Base-by-base conservation (phyloP, 2,113 vertebrate genomes). In the Paramormyrops kingsleyae region DNA sequence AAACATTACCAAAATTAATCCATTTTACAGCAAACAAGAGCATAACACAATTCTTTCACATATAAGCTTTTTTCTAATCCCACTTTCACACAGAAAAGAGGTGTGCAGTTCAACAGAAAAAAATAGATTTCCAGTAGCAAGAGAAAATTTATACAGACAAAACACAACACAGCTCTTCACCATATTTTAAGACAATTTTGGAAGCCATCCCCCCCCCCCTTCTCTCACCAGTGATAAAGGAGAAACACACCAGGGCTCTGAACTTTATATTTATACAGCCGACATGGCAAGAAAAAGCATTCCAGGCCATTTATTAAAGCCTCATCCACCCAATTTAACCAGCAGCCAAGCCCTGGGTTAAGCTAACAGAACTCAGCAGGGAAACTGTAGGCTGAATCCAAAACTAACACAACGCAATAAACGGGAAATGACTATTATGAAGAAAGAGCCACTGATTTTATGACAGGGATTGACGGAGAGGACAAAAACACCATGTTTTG, bases 321-420 rank as follows among this genome's bases (percentile, higher is more conserved):
- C n/a, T 42, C 44, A 90, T 44, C 56, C 89, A 89, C 84, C 74
- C 89, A 87, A 47, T 74, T 10, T 19, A 83, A 13, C 77, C 84
- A 86, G 31, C 89, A 87, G 84, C 90, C 42, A 53, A 50, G 88
- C 89, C 87, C 90, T 52, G 88, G 84, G 90, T 91, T 87, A 92
- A 77, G 86, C 83, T 87, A 92, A 90, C 87, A 87, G 77, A 9
- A 87, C 83, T 56, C 70, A 56, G 74, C 87, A 46, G 91, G 84
- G 89, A 89, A 89, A 86, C 53, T 66, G 52, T 4, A 49, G 87
- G 9, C 19, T 7, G 6, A n/a, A 7, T 91, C 90, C 91, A 92
- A 93, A 91, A 89, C 88, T 85, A 92, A 92, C 89, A 92, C 53
- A 52, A 39, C 50, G 53, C 35, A 49, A 44, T 52, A 31, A 52